Conservation (phyloP, 2,888 invertebrate species). For the Machimus atricapillus region DNA sequence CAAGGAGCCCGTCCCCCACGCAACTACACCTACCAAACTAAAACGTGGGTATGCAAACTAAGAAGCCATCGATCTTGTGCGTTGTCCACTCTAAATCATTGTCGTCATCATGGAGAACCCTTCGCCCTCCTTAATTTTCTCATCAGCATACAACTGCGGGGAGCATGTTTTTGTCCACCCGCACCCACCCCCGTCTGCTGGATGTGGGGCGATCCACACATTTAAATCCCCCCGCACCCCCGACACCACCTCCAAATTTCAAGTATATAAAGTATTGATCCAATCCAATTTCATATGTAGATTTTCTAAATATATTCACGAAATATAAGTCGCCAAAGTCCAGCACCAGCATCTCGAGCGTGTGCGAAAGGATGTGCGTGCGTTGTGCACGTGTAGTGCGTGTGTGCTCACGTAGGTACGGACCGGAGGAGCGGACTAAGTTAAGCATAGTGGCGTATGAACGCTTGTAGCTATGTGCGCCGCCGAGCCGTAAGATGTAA, state of each 20-base stretch:
- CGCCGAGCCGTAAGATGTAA: conserved; percentile 46
- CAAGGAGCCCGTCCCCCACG: neutral
- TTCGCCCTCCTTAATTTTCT: neutral
- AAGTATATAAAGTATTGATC: conserved; percentile 52
- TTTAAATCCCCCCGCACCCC: conserved; percentile 27
- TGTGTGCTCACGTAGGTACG: conserved; percentile 33
- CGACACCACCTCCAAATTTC: conserved; percentile 30
- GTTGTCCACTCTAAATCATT: conserved; percentile 35
- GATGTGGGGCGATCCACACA: conserved; percentile 23
- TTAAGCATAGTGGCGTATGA: conserved; percentile 42
- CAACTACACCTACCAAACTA: neutral
- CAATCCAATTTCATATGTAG: conserved; percentile 54
- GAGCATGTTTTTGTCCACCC: neutral
- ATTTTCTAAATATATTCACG: conserved; percentile 52
- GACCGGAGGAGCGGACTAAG: conserved; percentile 20
- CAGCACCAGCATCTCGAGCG: conserved; percentile 42
- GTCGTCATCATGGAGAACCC: conserved; percentile 26
- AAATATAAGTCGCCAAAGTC: conserved; percentile 48
- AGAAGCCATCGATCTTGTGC: conserved; percentile 32
- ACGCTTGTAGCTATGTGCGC: neutral
- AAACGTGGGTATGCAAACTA: conserved; percentile 18
- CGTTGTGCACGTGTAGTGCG: conserved; percentile 39
- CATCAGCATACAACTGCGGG: neutral
- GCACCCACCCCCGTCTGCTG: neutral
- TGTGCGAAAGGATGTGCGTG: conserved; percentile 42